These are phyloP conservation scores for Prionailurus bengalensis DNA, from an alignment of 2,113 vertebrate genomes.

Conservation along the genomic window DNA sequence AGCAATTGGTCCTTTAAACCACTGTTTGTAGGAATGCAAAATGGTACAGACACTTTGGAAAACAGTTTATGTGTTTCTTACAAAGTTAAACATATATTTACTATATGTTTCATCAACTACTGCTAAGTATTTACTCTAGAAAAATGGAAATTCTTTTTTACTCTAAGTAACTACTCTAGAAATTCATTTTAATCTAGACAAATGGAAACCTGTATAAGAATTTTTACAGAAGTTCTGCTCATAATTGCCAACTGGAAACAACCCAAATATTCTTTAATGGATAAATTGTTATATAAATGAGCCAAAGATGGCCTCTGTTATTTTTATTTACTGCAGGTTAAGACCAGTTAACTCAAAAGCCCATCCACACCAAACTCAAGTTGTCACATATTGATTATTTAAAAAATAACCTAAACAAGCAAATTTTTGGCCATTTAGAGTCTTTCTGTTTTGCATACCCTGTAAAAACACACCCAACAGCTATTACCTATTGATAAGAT, in stretches of 20 bases:
- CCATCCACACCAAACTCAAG: not conserved
- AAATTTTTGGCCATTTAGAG: not conserved
- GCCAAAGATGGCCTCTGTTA: not conserved
- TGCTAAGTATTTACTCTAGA: not conserved
- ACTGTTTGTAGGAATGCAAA: not conserved
- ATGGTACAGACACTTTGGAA: not conserved
- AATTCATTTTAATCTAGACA: not conserved
- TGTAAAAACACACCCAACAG: not conserved
- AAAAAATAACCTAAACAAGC: not conserved
- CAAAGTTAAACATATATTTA: not conserved
- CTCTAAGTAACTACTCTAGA: not conserved
- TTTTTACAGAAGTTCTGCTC: not conserved
- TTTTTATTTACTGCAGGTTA: not conserved
- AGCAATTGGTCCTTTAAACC: not conserved
- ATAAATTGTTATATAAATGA: not conserved
- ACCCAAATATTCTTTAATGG: too few species aligned
- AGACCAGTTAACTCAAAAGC: not conserved
- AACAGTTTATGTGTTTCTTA: not conserved
- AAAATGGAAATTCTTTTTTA: not conserved
- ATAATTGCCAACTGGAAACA: not conserved
- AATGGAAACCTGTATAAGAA: not conserved
- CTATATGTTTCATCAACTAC: not conserved
- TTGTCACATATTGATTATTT: not conserved
- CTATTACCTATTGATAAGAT: not conserved
- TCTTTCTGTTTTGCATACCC: not conserved